Conservation (phyloP, 2,113 vertebrate species). For the Ciconia stormi region DNA sequence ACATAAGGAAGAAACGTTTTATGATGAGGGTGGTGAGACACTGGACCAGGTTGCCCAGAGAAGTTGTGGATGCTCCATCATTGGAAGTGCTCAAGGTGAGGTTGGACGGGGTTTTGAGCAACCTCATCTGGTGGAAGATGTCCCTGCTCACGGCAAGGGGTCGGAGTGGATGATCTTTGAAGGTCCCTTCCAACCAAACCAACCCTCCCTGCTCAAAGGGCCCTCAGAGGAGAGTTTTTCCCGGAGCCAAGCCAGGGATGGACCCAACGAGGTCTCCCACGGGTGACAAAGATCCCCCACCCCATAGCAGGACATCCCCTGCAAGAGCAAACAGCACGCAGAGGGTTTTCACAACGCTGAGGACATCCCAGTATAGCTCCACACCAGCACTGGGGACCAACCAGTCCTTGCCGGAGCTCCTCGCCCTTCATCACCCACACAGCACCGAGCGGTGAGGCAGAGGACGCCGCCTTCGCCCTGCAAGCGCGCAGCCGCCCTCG, state of each 20-base stretch:
- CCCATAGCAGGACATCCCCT: background rate
- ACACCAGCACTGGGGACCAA: background rate
- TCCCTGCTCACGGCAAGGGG: background rate
- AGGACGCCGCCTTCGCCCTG: background rate
- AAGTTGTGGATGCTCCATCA: background rate
- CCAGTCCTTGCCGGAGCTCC: background rate
- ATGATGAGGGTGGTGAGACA: background rate
- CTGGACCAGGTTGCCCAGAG: background rate
- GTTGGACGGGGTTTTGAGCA: background rate
- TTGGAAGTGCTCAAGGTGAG: background rate
- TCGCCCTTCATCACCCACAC: no score
- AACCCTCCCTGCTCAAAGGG: background rate
- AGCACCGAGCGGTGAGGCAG: accelerated
- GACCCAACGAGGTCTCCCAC: background rate
- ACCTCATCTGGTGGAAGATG: background rate
- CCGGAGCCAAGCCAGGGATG: accelerated
- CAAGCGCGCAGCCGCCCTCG: background rate
- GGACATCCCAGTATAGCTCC: background rate
- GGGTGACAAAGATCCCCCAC: background rate
- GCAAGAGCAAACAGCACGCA: accelerated
- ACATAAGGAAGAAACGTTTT: background rate
- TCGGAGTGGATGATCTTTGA: background rate
- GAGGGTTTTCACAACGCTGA: accelerated
- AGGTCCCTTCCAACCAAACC: background rate
- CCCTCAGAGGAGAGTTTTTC: background rate